Percentiles rank a stretch among this genome's conserved stretches.
Evolutionary conservation across 2,888 invertebrate genomes (phyloP).

Genomic region (Plebejus argus): DNA sequence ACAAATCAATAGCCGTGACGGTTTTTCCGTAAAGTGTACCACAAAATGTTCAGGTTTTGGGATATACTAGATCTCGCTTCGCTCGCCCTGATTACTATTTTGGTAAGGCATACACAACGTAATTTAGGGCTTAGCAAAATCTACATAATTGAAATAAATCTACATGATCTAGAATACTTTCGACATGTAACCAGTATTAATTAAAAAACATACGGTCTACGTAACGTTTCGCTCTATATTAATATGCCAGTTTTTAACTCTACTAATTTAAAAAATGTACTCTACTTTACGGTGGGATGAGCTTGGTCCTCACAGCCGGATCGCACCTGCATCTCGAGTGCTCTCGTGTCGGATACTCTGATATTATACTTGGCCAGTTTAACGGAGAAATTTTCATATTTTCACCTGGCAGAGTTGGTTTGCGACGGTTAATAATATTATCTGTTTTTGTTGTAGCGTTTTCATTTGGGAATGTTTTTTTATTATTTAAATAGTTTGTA

Average conservation of each 20-base stretch:
- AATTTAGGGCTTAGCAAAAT: neutral
- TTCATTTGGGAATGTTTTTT: too few relatives aligned
- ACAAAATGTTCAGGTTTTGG: too few relatives aligned
- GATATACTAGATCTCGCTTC: too few relatives aligned
- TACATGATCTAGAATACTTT: neutral
- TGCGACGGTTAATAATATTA: neutral
- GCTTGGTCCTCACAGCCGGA: neutral
- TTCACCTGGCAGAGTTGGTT: neutral
- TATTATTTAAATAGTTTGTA: too few relatives aligned
- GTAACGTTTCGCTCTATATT: neutral
- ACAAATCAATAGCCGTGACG: too few relatives aligned
- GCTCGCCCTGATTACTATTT: too few relatives aligned
- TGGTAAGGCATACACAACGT: too few relatives aligned
- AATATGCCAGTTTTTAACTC: neutral
- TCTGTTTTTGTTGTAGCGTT: neutral
- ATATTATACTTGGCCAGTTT: conserved; percentile 10
- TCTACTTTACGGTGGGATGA: neutral
- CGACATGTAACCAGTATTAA: neutral
- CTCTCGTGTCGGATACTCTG: neutral
- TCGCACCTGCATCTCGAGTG: conserved; percentile 4
- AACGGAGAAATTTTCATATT: neutral
- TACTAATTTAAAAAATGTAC: conserved; percentile 5
- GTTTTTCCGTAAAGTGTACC: too few relatives aligned
- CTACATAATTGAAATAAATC: neutral
- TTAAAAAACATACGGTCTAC: conserved; percentile 11